Evolutionary conservation across 2,797 vertebrate genomes (phyloP).

Genomic region (Spea hammondii): DNA sequence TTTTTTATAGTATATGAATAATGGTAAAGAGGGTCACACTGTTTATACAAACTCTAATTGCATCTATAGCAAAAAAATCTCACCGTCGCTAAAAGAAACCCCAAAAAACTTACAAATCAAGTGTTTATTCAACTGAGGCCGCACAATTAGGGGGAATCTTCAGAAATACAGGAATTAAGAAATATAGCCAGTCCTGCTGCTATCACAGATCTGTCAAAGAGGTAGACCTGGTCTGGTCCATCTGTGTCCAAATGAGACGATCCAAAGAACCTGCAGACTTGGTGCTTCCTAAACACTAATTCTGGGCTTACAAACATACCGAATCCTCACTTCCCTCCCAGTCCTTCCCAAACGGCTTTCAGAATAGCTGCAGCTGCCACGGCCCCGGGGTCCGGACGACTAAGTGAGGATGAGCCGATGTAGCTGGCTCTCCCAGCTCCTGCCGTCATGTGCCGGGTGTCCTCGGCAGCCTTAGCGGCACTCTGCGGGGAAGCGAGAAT

Average conservation of each 20-base stretch:
- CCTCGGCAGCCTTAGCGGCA: slow-evolving; percentile 77
- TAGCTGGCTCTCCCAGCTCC: slow-evolving; percentile 89
- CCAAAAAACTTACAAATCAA: not conserved
- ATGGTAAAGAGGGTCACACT: too few relatives aligned
- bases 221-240: too few relatives aligned
- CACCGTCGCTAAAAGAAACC: too few relatives aligned
- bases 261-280: not conserved
- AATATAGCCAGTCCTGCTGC: too few relatives aligned
- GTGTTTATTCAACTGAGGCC: not conserved
- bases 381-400: slow-evolving; percentile 83
- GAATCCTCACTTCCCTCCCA: slow-evolving; percentile 58
- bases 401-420: slow-evolving; percentile 74
- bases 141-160: too few relatives aligned
- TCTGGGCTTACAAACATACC: not conserved
- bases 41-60: too few relatives aligned
- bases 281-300: not conserved
- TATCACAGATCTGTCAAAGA: too few relatives aligned
- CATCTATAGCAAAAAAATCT: too few relatives aligned
- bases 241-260: not conserved
- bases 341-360: slow-evolving; percentile 68
- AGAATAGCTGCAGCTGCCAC: slow-evolving; percentile 80
- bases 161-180: too few relatives aligned
- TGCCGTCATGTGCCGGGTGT: slow-evolving; percentile 79
- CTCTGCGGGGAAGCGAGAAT: slow-evolving; percentile 63
- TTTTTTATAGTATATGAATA: too few relatives aligned